phyloP scores from a whole-genome alignment of 2,888 invertebrate species.

The Dromius quadrimaculatus region DNA sequence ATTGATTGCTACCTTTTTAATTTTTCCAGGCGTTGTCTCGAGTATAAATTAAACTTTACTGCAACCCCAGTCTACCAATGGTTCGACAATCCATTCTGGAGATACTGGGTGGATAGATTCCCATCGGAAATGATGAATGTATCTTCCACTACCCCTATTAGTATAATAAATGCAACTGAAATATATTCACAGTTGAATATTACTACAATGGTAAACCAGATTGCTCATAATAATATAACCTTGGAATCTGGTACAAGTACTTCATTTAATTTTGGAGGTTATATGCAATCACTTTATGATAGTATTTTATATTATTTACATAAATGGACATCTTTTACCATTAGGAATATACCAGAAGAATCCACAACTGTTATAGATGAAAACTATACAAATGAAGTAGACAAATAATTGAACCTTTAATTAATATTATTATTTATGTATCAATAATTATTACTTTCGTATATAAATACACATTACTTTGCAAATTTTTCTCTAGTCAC shows the following conservation, averaged over 20 bases:
- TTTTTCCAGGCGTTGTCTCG: conserved; percentile 69
- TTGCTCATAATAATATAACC: background rate
- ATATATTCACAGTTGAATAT: background rate
- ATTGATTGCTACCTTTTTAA: too few relatives aligned
- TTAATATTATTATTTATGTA: background rate
- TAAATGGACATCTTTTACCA: conserved; percentile 2
- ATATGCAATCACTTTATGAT: conserved; percentile 7
- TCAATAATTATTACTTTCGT: conserved; percentile 3
- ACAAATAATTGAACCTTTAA: background rate
- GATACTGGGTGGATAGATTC: conserved; percentile 37
- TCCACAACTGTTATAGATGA: background rate
- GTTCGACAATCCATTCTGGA: conserved; percentile 70
- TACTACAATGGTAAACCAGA: background rate
- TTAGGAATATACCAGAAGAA: background rate
- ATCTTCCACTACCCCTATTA: background rate
- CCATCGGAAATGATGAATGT: conserved; percentile 26
- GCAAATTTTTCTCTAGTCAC: conserved; percentile 4
- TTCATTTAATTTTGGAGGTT: conserved; percentile 21
- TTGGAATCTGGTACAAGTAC: background rate
- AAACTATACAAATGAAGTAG: conserved; percentile 7
- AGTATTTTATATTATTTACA: conserved; percentile 11
- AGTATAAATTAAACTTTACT: conserved; percentile 69
- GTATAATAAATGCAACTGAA: background rate
- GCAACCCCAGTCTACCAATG: conserved; percentile 71
- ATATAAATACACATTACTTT: conserved; percentile 2